Percentiles rank a stretch among this genome's conserved stretches.
These are phyloP conservation scores for Ptychoptera contaminata DNA, from an alignment of 2,888 invertebrate species.

Conservation along the genomic window DNA sequence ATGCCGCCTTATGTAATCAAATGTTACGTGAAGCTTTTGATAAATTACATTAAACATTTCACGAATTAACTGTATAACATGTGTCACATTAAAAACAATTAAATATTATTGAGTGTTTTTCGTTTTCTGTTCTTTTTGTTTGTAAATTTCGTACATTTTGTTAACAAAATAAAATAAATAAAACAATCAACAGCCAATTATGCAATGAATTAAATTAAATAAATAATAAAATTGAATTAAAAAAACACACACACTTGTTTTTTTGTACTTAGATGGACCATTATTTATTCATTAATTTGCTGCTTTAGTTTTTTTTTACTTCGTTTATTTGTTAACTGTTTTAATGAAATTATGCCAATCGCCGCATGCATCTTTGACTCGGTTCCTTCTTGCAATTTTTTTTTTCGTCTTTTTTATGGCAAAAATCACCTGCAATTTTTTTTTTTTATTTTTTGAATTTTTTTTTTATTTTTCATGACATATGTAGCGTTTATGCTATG, in stretches of 20 bases:
- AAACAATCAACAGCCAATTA: too few species aligned
- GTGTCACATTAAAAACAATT: too few species aligned
- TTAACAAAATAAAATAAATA: too few species aligned
- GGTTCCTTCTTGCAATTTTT: background rate
- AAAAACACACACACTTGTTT: too few species aligned
- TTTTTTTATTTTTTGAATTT: background rate
- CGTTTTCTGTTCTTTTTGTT: too few species aligned
- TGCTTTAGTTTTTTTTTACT: background rate
- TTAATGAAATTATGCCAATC: background rate
- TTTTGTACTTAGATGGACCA: too few species aligned
- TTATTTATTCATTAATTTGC: background rate
- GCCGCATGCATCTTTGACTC: background rate
- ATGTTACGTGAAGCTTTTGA: constrained; percentile 73
- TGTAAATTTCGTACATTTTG: too few species aligned
- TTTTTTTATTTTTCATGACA: background rate
- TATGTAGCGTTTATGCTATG: background rate
- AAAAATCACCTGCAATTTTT: background rate
- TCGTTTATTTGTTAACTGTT: background rate
- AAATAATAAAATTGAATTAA: too few species aligned
- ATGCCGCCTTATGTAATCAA: constrained; percentile 89
- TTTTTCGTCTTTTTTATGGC: background rate
- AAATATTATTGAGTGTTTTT: too few species aligned
- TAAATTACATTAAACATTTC: constrained; percentile 26
- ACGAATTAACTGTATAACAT: background rate
- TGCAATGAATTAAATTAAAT: too few species aligned